These are phyloP conservation scores for Amblyteles armatorius DNA, from an alignment of 2,888 invertebrate species.

Conservation along the genomic window DNA sequence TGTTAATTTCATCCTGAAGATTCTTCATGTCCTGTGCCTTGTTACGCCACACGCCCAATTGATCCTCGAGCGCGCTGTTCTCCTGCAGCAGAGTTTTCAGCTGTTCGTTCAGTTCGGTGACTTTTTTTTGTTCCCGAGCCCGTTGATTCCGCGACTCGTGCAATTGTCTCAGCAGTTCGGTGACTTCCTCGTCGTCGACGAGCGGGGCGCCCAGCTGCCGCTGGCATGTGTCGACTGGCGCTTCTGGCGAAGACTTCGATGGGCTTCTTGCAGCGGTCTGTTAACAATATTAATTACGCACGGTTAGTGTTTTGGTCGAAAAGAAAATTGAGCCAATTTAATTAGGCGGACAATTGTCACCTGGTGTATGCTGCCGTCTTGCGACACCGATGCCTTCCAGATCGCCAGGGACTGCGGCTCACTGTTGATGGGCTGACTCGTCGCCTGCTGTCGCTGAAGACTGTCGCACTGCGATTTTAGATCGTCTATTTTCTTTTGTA, in stretches of 20 bases:
- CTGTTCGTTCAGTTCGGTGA: conserved; percentile 92
- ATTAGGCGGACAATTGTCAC: conserved; percentile 66
- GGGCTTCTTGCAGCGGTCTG: conserved; percentile 76
- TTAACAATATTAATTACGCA: not conserved
- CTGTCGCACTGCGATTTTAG: conserved; percentile 86
- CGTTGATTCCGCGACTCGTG: conserved; percentile 89
- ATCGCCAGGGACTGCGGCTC: conserved; percentile 84
- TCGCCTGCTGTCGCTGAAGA: conserved; percentile 76
- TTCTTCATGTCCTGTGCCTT: conserved; percentile 92
- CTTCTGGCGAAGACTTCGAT: conserved; percentile 66
- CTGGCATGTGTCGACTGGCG: conserved; percentile 63
- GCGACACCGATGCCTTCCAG: conserved; percentile 79
- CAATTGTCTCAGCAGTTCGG: conserved; percentile 89
- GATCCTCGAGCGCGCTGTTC: conserved; percentile 90
- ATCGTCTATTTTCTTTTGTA: conserved; percentile 93
- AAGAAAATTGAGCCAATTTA: not conserved
- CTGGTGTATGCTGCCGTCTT: conserved; percentile 81
- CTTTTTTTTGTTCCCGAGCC: conserved; percentile 90
- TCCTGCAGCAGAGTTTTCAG: conserved; percentile 90
- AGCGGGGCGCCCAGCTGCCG: conserved; percentile 69
- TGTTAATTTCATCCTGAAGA: conserved; percentile 93
- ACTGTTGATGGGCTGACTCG: conserved; percentile 78
- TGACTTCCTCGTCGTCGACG: conserved; percentile 83
- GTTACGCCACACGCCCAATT: conserved; percentile 88
- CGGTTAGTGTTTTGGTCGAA: conserved; percentile 20